These are phyloP conservation scores for Pogonocherus hispidulus DNA, from an alignment of 2,888 invertebrate genomes.

Conservation along the genomic window DNA sequence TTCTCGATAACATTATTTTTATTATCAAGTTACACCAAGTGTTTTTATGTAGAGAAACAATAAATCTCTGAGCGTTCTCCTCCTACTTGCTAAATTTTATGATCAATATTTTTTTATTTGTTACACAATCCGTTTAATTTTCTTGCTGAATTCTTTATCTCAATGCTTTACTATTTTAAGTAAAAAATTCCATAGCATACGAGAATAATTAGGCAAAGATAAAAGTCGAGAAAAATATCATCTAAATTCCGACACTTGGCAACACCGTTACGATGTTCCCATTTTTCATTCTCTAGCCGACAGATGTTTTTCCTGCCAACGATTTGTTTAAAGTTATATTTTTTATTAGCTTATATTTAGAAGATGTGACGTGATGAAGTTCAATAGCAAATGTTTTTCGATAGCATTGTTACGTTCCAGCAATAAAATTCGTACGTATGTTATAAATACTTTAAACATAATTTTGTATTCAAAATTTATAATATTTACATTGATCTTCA, in stretches of 20 bases:
- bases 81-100: no score
- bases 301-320: background rate
- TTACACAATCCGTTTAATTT: no score
- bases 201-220: no score
- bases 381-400: slow-evolving; percentile 20
- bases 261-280: background rate
- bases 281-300: slow-evolving; percentile 12
- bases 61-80: no score
- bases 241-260: background rate
- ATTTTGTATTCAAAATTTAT: background rate
- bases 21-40: no score
- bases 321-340: slow-evolving; percentile 12
- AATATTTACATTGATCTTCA: background rate
- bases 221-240: no score
- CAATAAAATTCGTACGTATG: background rate
- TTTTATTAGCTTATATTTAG: slow-evolving; percentile 29
- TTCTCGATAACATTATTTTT: no score
- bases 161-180: no score
- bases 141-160: no score
- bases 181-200: no score
- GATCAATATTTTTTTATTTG: no score
- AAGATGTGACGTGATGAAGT: slow-evolving; percentile 21
- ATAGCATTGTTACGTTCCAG: slow-evolving; percentile 2
- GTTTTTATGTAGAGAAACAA: no score
- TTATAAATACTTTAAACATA: background rate